These are phyloP conservation scores for Silurus glanis DNA, from an alignment of 2,113 vertebrate genomes.

Conservation along the genomic window DNA sequence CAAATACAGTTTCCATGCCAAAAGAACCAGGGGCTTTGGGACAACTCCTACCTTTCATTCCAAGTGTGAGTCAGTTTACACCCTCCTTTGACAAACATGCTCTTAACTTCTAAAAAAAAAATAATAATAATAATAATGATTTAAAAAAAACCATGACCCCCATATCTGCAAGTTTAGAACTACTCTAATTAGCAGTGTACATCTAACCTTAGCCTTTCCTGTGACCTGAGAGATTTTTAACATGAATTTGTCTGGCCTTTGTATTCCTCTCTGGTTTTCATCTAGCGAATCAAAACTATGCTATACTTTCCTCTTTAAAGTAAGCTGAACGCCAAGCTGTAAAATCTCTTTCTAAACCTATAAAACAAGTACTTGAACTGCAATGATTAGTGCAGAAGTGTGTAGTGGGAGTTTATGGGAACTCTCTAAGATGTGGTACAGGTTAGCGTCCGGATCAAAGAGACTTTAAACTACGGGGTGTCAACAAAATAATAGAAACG, in stretches of 20 bases:
- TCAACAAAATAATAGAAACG: constrained; percentile 3
- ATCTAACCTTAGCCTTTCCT: constrained; percentile 14
- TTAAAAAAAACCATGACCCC: background rate
- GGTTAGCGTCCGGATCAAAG: constrained; percentile 34
- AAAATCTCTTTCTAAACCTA: constrained; percentile 2
- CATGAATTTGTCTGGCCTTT: constrained; percentile 18
- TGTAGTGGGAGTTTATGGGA: constrained; percentile 15
- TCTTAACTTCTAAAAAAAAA: background rate
- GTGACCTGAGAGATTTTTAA: constrained; percentile 31
- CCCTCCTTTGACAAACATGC: constrained; percentile 32
- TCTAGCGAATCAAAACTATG: constrained; percentile 24
- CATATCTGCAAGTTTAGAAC: constrained; percentile 12
- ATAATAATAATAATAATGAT: too few species aligned
- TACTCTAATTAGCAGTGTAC: constrained; percentile 36
- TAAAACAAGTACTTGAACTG: background rate
- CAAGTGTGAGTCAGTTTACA: constrained; percentile 41
- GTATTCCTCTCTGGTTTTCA: constrained; percentile 12
- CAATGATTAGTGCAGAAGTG: constrained; percentile 22
- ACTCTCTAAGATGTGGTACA: background rate
- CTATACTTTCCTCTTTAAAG: background rate
- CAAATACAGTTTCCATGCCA: constrained; percentile 24
- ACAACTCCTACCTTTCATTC: constrained; percentile 39
- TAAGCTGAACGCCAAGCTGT: background rate
- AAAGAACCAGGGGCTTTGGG: constrained; percentile 42
- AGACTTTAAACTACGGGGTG: constrained; percentile 2